phyloP scores from a whole-genome alignment of 2,113 vertebrate genomes.

The Grantiella picta region DNA sequence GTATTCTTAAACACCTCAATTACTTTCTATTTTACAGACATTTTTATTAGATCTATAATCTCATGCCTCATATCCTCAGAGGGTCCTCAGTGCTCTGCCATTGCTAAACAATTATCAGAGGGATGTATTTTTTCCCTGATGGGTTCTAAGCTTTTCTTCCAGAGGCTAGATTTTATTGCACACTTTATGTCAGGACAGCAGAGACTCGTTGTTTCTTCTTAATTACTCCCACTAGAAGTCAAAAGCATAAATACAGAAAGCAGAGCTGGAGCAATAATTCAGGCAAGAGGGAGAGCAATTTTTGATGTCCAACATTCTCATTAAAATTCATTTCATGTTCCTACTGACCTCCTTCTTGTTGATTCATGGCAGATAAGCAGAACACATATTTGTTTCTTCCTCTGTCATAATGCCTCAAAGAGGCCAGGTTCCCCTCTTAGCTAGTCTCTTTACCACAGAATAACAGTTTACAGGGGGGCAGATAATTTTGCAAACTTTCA shows the following conservation, averaged over 20 bases:
- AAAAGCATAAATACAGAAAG: background rate
- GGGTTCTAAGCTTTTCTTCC: slow-evolving; percentile 38
- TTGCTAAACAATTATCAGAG: slow-evolving; percentile 26
- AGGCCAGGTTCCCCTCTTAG: background rate
- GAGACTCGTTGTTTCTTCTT: background rate
- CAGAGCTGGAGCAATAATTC: background rate
- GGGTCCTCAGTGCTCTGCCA: background rate
- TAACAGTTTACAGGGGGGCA: background rate
- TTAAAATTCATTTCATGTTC: background rate
- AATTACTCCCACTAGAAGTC: slow-evolving; percentile 18
- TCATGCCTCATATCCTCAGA: slow-evolving; percentile 41
- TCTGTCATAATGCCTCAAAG: background rate
- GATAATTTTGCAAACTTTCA: background rate
- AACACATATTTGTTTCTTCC: background rate
- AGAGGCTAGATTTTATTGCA: slow-evolving; percentile 38
- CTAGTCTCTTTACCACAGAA: background rate
- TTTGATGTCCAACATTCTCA: background rate
- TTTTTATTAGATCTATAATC: slow-evolving; percentile 53
- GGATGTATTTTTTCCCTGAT: slow-evolving; percentile 6
- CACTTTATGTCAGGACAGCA: slow-evolving; percentile 35
- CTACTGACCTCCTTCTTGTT: slow-evolving; percentile 16
- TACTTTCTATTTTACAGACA: slow-evolving; percentile 34
- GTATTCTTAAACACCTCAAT: slow-evolving; percentile 47
- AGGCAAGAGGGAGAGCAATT: background rate
- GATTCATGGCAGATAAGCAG: background rate